Evolutionary conservation across 2,113 vertebrate species (phyloP).

Genomic region (Monarcha castaneiventris): DNA sequence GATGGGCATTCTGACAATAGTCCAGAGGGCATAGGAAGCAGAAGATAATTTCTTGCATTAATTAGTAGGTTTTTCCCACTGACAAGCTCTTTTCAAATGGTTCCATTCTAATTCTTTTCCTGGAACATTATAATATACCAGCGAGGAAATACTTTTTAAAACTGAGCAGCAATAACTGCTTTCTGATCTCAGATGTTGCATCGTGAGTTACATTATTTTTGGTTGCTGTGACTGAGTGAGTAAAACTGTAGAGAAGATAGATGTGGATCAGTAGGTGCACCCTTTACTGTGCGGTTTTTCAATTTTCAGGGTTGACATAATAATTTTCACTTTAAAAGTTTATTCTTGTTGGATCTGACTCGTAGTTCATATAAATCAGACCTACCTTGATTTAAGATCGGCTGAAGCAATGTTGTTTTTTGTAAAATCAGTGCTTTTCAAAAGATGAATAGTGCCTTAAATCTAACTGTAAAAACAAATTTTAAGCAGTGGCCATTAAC

Average conservation of each 20-base stretch:
- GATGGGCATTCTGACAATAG: not conserved
- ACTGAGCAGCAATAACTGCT: not conserved
- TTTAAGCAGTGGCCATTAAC: not conserved
- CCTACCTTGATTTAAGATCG: not conserved
- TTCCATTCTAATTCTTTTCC: not conserved
- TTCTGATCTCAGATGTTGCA: not conserved
- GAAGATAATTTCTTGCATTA: not conserved
- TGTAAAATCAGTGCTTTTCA: not conserved
- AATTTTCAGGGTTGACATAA: not conserved
- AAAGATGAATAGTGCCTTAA: conserved; percentile 6
- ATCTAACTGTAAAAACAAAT: conserved; percentile 15
- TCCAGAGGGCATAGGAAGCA: not conserved
- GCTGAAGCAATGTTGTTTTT: not conserved
- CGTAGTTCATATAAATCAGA: not conserved
- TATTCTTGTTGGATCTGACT: conserved; percentile 3
- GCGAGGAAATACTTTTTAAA: not conserved
- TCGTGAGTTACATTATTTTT: not conserved
- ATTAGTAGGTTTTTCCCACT: not conserved
- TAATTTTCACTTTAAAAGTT: not conserved
- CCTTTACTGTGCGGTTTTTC: not conserved
- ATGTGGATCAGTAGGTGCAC: not conserved
- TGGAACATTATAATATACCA: not conserved
- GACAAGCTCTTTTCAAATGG: not conserved
- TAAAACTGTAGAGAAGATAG: not conserved
- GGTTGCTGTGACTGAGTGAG: not conserved